These are phyloP conservation scores for Laothoe populi DNA, from an alignment of 2,888 invertebrate species.

Conservation along the genomic window DNA sequence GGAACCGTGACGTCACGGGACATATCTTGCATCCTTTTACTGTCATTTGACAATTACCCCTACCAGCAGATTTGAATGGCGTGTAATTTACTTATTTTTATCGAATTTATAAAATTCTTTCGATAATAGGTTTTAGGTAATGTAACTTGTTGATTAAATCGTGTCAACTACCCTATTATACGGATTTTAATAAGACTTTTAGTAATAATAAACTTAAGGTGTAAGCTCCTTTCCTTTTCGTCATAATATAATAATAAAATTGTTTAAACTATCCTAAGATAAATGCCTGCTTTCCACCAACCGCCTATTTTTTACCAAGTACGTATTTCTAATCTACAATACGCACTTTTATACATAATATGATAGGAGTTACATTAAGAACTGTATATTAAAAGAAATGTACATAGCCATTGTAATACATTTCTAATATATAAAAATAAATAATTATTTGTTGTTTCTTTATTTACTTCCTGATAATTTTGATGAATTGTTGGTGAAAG, in stretches of 20 bases:
- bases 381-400: constrained; percentile 1
- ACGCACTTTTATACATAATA: background rate
- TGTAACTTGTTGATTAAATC: too few relatives aligned
- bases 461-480: background rate
- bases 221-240: too few relatives aligned
- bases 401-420: background rate
- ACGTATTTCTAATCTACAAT: background rate
- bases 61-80: too few relatives aligned
- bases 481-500: background rate
- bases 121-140: too few relatives aligned
- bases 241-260: too few relatives aligned
- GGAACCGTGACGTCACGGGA: too few relatives aligned
- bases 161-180: too few relatives aligned
- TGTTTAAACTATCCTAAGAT: background rate
- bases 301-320: background rate
- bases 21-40: too few relatives aligned
- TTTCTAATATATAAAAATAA: background rate
- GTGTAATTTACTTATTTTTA: too few relatives aligned
- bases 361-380: constrained; percentile 4
- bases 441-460: background rate
- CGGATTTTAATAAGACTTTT: background rate
- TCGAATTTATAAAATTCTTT: too few relatives aligned
- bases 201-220: background rate
- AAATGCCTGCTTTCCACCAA: background rate
- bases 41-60: too few relatives aligned